Base-by-base conservation (phyloP, 2,113 vertebrate species). In the Pardalotus punctatus region DNA sequence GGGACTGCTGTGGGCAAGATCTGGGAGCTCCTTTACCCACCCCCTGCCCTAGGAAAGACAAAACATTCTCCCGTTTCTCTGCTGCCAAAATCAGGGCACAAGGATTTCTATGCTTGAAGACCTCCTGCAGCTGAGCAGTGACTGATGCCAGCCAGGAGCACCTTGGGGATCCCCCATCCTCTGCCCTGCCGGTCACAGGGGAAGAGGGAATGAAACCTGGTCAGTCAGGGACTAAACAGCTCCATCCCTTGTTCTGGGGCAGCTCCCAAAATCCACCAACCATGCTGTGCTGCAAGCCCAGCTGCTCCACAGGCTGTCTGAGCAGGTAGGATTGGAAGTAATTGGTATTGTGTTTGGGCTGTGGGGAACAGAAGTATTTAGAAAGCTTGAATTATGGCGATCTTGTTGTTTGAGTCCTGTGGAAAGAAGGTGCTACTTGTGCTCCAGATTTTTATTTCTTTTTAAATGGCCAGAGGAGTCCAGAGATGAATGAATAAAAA, bases 191-290 rank as follows among this genome's bases (percentile, higher is more conserved):
- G 2, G n/a, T 48, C 2, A 0, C 5, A 27, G 66, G 28, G 25
- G 10, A 64, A 73, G 9, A 10, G 8, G 61, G 11, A 57, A 27
- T 2, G 11, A 56, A 53, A 45, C 2, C 28, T 53, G 22, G 12
- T n/a, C 1, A 0, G 1, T 9, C 3, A 14, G 42, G 56, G 25
- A 14, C 21, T 51, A 60, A 51, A 29, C 35, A 71, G 24, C 66
- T 73, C 31, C 54, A 47, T 48, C 13, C 4, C 14, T 35, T 54
- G 38, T 48, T 33, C 56, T 47, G 24, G 36, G 11, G 31, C 42
- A 79, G 12, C 16, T 65, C 45, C 36, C 7, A 83, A 69, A 69
- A 62, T 29, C 42, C 67, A 31, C 28, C 1, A 1, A 4, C 8
- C 28, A 5, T 9, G 6, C 12, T 36, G 1, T 53, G 38, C 67